Percentiles rank a stretch among this genome's conserved stretches.
phyloP scores from a whole-genome alignment of 2,797 vertebrate species.

The Phrynocephalus vlangalii region DNA sequence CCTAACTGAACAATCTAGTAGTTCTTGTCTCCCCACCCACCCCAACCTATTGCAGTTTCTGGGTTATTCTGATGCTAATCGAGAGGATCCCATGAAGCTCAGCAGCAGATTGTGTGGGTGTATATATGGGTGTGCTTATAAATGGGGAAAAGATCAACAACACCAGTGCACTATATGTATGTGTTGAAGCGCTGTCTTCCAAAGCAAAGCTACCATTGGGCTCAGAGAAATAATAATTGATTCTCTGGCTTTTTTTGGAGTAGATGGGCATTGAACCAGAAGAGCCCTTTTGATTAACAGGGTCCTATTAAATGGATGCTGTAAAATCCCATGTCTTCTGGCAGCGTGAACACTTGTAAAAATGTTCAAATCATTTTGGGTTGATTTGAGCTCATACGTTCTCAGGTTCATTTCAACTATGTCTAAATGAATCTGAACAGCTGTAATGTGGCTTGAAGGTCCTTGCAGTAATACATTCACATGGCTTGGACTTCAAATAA shows the following conservation, averaged over 20 bases:
- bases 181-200: not conserved
- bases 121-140: not conserved
- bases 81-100: not conserved
- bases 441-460: slow-evolving; percentile 25
- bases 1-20: no score
- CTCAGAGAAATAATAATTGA: not conserved
- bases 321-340: not conserved
- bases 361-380: not conserved
- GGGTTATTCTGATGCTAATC: not conserved
- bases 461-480: not conserved
- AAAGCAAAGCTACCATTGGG: not conserved
- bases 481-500: slow-evolving; percentile 18
- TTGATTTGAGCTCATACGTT: slow-evolving; percentile 6
- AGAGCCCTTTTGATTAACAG: not conserved
- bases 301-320: not conserved
- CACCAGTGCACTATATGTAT: not conserved
- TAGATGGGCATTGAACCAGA: not conserved
- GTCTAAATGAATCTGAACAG: slow-evolving; percentile 25
- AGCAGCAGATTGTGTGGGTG: not conserved
- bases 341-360: not conserved
- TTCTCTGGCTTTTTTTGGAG: not conserved
- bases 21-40: no score
- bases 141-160: not conserved
- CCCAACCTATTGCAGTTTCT: not conserved
- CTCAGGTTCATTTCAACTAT: slow-evolving; percentile 19